Percentiles rank a stretch among this genome's conserved stretches.
These are phyloP conservation scores for Mus pahari DNA, from an alignment of 2,113 vertebrate species.

Conservation along the genomic window DNA sequence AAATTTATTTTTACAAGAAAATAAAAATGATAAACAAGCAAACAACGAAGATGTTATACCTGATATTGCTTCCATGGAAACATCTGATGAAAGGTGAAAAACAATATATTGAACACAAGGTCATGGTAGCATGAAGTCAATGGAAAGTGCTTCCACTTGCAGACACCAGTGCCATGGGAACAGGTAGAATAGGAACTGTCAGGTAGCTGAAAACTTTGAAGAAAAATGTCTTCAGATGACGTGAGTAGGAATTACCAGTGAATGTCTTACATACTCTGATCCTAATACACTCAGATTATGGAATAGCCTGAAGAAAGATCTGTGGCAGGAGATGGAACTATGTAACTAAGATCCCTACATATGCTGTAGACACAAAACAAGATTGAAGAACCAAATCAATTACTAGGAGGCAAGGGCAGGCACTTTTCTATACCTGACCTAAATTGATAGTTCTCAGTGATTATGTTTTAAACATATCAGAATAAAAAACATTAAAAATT, in stretches of 20 bases:
- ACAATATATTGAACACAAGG: neutral
- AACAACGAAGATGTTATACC: too few relatives aligned
- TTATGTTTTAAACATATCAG: neutral
- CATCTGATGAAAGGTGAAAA: too few relatives aligned
- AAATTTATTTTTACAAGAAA: neutral
- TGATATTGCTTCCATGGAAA: too few relatives aligned
- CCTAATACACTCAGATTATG: neutral
- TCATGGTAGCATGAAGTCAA: neutral
- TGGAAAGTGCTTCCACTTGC: neutral
- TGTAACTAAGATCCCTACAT: neutral
- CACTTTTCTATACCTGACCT: neutral
- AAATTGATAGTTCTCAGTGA: neutral
- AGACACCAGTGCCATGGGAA: neutral
- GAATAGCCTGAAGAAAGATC: neutral
- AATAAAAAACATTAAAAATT: neutral
- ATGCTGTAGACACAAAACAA: neutral
- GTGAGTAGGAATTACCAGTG: neutral
- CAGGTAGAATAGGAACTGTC: neutral
- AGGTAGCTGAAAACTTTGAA: neutral
- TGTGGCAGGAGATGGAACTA: neutral
- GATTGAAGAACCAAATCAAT: neutral
- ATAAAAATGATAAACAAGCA: neutral
- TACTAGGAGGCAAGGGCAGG: neutral
- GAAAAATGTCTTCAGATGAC: neutral
- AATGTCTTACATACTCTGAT: neutral